Base-by-base conservation (phyloP, 2,113 vertebrate genomes). In the Pholis gunnellus region DNA sequence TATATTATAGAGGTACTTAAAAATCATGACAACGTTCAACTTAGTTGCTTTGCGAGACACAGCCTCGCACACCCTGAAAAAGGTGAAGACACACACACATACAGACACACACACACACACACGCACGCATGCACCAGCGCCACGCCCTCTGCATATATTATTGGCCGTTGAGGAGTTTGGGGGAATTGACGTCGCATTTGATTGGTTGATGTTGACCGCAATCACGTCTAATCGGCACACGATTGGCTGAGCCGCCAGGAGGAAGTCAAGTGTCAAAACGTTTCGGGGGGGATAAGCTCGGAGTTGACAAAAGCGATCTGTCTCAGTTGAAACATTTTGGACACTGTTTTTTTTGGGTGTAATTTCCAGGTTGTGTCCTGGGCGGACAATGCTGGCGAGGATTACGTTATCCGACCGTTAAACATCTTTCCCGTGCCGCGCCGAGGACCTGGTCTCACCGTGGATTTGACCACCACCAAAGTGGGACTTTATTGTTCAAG, bases 401-500 rank as follows among this genome's bases (percentile, higher is more conserved):
- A 81, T 83, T 78, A 82, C 57, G 14, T 42, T 74, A 70, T 50
- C 29, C 61, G 61, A 56, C 48, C 50, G 66, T 20, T 5, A 83
- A 67, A 13, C 72, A 22, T n/a, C 14, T 9, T 31, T n/a, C 25
- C 38, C 13, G 40, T 10, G 36, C 68, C 36, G 75, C 72, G 83
- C n/a, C 18, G 13, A 83, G 73, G 85, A 83, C 85, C 89, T 29
- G 78, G 46, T 85, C 72, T 83, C 50, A 68, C 70, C 75, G 75
- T 69, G 75, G 78, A 91, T 64, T 87, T 79, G 67, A 87, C 64
- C 87, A 87, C 78, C 82, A 72, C 77, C 81, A 90, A 93, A 94
- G 92, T 91, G 92, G 85, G 87, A 94, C 92, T 94, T 94, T 93
- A 95, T 95, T 96, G 95, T 96, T 94, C 89, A 90, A 77, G 85